A percentile compares a stretch with the other conserved stretches of the same genome.
phyloP scores from a whole-genome alignment of 2,888 invertebrate genomes.

The Hypomecis punctinalis region DNA sequence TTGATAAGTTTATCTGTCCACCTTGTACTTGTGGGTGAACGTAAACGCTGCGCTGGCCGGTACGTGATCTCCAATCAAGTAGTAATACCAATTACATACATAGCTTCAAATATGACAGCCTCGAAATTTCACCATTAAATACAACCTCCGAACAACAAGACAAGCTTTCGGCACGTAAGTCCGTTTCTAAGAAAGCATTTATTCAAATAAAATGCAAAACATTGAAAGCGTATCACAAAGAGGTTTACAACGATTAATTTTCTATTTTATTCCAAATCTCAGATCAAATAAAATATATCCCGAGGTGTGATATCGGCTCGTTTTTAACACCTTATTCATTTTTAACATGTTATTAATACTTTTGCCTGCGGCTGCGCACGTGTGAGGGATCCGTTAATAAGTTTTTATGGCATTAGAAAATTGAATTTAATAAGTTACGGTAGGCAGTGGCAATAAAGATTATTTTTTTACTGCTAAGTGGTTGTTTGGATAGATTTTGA shows the following conservation, averaged over 20 bases:
- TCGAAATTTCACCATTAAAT: no score
- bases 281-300: slow-evolving; percentile 23
- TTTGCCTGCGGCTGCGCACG: slow-evolving; percentile 42
- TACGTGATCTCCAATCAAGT: no score
- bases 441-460: slow-evolving; percentile 42
- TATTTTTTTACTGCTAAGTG: slow-evolving; percentile 43
- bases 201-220: neutral
- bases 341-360: slow-evolving; percentile 43
- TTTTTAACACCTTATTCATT: slow-evolving; percentile 40
- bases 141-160: no score
- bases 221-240: slow-evolving; percentile 24
- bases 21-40: no score
- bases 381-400: slow-evolving; percentile 37
- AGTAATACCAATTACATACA: no score
- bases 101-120: no score
- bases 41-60: no score
- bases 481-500: slow-evolving; percentile 35
- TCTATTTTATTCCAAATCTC: slow-evolving; percentile 25
- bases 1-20: no score
- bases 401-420: slow-evolving; percentile 45
- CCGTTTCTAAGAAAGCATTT: neutral
- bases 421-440: slow-evolving; percentile 47
- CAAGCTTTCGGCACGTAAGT: no score
- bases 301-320: slow-evolving; percentile 40
- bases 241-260: slow-evolving; percentile 27